Conservation (phyloP, 1,140 invertebrate genomes). For the Tetramorium alpestre region DNA sequence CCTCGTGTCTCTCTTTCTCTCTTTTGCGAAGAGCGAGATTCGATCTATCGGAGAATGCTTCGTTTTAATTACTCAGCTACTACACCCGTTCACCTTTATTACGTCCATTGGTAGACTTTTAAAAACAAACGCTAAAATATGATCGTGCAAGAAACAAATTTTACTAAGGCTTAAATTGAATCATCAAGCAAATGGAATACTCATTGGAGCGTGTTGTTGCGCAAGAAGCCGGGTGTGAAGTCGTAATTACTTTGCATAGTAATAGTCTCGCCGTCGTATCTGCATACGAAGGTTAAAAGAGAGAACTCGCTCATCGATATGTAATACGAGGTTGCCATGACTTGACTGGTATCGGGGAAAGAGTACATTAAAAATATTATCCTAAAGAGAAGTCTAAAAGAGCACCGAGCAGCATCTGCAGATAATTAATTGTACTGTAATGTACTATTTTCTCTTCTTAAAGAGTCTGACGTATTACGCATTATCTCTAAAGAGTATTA, state of each 20-base stretch:
- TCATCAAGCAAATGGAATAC: constrained; percentile 41
- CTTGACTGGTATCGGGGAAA: neutral
- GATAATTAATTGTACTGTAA: constrained; percentile 35
- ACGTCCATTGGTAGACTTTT: neutral
- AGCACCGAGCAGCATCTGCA: neutral
- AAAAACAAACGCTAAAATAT: constrained; percentile 13
- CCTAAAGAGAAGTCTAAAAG: neutral
- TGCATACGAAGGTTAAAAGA: constrained; percentile 24
- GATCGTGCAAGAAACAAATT: constrained; percentile 60
- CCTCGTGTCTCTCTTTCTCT: neutral
- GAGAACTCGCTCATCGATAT: neutral
- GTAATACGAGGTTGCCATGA: neutral
- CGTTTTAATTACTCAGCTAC: constrained; percentile 81
- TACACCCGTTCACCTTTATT: constrained; percentile 60
- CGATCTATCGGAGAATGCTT: constrained; percentile 75
- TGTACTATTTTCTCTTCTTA: constrained; percentile 13
- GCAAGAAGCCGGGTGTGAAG: constrained; percentile 40
- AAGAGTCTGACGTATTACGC: neutral
- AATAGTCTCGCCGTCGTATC: constrained; percentile 23
- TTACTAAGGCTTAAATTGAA: constrained; percentile 52
- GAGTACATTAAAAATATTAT: constrained; percentile 30
- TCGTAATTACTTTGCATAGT: constrained; percentile 46
- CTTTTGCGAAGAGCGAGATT: constrained; percentile 49
- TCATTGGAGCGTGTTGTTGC: constrained; percentile 15
- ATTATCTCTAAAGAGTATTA: neutral